Conservation (phyloP, 2,797 vertebrate species). For the Sebastes aleutianus region DNA sequence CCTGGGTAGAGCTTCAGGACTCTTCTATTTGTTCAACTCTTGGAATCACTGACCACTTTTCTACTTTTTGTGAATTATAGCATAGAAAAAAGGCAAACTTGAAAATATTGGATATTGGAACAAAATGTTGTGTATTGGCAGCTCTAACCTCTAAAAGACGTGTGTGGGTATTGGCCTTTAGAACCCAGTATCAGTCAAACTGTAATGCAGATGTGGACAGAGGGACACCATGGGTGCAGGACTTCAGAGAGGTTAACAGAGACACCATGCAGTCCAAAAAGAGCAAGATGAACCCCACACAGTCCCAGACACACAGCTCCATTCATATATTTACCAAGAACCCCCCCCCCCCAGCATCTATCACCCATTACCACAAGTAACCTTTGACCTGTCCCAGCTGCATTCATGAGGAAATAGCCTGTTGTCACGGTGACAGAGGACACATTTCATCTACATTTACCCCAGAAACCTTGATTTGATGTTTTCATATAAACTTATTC, state of each 20-base stretch:
- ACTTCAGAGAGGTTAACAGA: constrained; percentile 8
- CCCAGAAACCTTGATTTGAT: constrained; percentile 1
- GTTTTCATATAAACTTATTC: background rate
- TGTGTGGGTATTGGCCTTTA: background rate
- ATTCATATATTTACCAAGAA: constrained; percentile 43
- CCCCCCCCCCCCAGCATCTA: constrained; percentile 28
- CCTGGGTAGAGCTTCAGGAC: too few species aligned
- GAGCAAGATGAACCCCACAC: constrained; percentile 21
- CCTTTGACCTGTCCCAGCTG: constrained; percentile 66
- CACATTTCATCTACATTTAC: constrained; percentile 15
- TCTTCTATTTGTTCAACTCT: too few species aligned
- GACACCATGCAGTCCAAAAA: constrained; percentile 10
- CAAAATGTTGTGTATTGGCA: background rate
- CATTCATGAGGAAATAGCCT: constrained; percentile 51
- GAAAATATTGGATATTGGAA: background rate
- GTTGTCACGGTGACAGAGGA: constrained; percentile 63
- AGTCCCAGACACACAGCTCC: constrained; percentile 60
- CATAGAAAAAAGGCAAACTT: background rate
- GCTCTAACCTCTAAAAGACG: background rate
- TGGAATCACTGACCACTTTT: background rate
- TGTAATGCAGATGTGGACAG: background rate
- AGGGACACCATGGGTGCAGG: background rate
- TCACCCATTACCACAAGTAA: constrained; percentile 53
- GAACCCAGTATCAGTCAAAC: background rate
- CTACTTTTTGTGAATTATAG: background rate